A percentile compares a stretch with the other conserved stretches of the same genome.
Evolutionary conservation across 1,140 invertebrate species (phyloP).

Genomic region (Galendromus occidentalis): DNA sequence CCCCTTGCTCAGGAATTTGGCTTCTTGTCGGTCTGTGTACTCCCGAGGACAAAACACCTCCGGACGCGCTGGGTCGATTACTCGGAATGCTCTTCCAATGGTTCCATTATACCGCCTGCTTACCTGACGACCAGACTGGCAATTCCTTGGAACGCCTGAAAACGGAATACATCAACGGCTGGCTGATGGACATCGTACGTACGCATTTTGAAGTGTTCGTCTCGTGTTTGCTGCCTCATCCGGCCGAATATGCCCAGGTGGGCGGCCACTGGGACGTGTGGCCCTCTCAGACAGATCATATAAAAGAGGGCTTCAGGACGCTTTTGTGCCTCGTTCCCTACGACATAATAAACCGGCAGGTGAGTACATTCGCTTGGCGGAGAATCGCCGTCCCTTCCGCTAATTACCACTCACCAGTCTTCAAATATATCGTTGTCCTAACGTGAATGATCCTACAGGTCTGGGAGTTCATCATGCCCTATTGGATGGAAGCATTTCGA

Average conservation of each 20-base stretch:
- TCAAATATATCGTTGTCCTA: not conserved
- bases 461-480: slow-evolving; percentile 93
- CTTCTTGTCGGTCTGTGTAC: slow-evolving; percentile 79
- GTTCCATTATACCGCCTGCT: slow-evolving; percentile 92
- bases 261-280: slow-evolving; percentile 31
- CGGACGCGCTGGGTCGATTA: slow-evolving; percentile 69
- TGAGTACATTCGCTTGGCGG: slow-evolving; percentile 14
- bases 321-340: slow-evolving; percentile 91
- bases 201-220: slow-evolving; percentile 71
- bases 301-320: slow-evolving; percentile 76
- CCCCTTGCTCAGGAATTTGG: slow-evolving; percentile 43
- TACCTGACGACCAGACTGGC: slow-evolving; percentile 74
- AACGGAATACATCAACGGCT: slow-evolving; percentile 71
- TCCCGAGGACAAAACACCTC: slow-evolving; percentile 51
- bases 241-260: slow-evolving; percentile 68
- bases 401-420: not conserved
- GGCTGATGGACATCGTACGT: slow-evolving; percentile 64
- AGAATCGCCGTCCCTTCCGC: not conserved
- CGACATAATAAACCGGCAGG: slow-evolving; percentile 80
- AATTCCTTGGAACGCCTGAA: slow-evolving; percentile 75
- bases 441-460: slow-evolving; percentile 29
- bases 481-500: slow-evolving; percentile 93
- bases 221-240: slow-evolving; percentile 60
- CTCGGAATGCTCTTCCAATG: slow-evolving; percentile 93
- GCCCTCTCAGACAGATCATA: slow-evolving; percentile 60